Evolutionary conservation across 2,113 vertebrate species (phyloP), one percentile per base, ranked within the genome.

Genomic region (Rostratula benghalensis): DNA sequence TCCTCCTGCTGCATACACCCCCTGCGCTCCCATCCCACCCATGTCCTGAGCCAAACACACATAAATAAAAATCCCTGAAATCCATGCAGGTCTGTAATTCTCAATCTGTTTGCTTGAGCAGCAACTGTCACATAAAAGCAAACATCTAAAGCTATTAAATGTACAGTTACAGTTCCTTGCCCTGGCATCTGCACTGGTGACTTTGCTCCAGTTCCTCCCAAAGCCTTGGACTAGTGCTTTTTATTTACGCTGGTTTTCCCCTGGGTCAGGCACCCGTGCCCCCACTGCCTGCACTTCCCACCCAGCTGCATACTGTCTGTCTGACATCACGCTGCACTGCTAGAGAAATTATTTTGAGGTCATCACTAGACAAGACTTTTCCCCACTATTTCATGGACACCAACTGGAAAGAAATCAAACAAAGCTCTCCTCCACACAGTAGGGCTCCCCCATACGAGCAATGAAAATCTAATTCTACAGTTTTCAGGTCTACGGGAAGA

Each of bases 121-220:
- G 89, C 96, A 93, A 95, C 88, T 89, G 96, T 91, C 94, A 92
- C 59, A 51, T 35, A 71, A 92, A 95, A 83, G 76, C 94, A 60
- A 75, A 83, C 60, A 69, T 86, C 83, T 84, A 60, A 90, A 92
- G 97, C 90, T 88, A 79, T 96, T 91, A 89, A 73, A 89, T 24
- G 30, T 16, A 79, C 84, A 74, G 70, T 70, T 67, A 92, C 75
- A 69, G 64, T 22, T 83, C 81, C 27, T 17, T 69, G 67, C 59
- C 76, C 13, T 95, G 90, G 94, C 96, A 90, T 89, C 96, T 81
- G 96, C 1, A 30, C 84, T n/a, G 92, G 96, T 87, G 96, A 96
- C 96, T 94, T 91, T 92, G 96, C 93, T 87, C 93, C 28, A 69
- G 70, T 80, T 94, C 54, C 83, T 91, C 71, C 70, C 94, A 20